Percentiles rank a stretch among this genome's conserved stretches.
Conservation (phyloP, 2,113 vertebrate species). For the Ranitomeya imitator region DNA sequence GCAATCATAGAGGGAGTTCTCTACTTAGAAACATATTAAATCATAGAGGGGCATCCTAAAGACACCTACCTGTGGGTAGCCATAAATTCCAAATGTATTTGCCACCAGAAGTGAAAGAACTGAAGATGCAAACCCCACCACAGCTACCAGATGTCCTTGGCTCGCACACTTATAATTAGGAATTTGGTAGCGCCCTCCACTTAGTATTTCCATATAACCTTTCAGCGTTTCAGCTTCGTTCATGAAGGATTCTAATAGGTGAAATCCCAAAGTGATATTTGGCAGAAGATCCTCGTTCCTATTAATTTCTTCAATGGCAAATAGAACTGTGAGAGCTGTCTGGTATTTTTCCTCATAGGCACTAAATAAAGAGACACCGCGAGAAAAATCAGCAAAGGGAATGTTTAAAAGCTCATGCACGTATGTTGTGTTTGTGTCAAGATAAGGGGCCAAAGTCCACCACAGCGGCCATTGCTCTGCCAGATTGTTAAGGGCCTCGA, state of each 20-base stretch:
- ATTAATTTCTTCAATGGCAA: slow-evolving; percentile 50
- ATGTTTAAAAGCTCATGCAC: neutral
- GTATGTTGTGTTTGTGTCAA: neutral
- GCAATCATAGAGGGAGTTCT: neutral
- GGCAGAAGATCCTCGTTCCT: slow-evolving; percentile 17
- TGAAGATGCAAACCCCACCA: slow-evolving; percentile 26
- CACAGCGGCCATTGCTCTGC: too few species aligned
- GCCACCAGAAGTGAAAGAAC: slow-evolving; percentile 13
- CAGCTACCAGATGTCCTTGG: neutral
- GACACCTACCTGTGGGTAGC: slow-evolving; percentile 36
- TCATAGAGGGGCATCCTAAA: neutral
- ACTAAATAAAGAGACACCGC: neutral
- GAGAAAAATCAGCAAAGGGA: neutral
- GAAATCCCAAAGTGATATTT: slow-evolving; percentile 35
- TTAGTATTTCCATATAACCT: slow-evolving; percentile 7
- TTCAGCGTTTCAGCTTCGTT: slow-evolving; percentile 22
- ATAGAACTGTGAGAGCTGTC: neutral
- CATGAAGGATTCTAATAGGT: slow-evolving; percentile 14
- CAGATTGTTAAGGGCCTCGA: too few species aligned
- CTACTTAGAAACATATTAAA: neutral
- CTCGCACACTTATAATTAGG: slow-evolving; percentile 32
- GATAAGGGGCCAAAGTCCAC: neutral
- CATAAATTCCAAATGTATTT: slow-evolving; percentile 35
- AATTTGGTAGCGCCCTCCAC: neutral
- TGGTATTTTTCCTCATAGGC: slow-evolving; percentile 28